Base-by-base conservation (phyloP, 1,140 invertebrate species). In the Popillia japonica region DNA sequence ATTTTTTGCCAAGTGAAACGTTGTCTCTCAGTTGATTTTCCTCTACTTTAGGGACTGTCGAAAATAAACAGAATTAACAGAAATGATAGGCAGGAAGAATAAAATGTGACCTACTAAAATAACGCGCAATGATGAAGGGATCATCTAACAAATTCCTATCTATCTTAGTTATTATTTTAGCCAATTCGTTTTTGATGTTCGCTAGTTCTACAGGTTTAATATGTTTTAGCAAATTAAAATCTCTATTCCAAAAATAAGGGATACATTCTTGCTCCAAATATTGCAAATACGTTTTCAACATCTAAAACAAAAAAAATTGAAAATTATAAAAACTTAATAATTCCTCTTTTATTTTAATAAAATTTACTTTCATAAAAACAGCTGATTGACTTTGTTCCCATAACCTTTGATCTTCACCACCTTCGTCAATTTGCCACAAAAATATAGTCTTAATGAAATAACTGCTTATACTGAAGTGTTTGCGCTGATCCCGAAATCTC, bases 381-480 rank as follows among this genome's bases (percentile, higher is more conserved):
- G n/a, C n/a, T 73, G 40, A 23, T 73, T 8, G 40, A 7, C 6
- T 73, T 40, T 17, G 0, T 8, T 6, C 40, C 72, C 72, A 73
- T 9, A 73, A 73, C 23, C 4, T n/a, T n/a, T n/a, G n/a, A n/a
- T n/a, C n/a, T 34, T 40, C 27, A 8, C 40, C 40, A 2, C 27
- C 10, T n/a, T 73, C 23, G 14, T 73, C n/a, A 9, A 73, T 20
- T 41, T 73, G 3, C 40, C 27, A 73, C 3, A 73, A 20, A 27
- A 73, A 73, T 3, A 73, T n/a, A 27, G 72, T 73, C 20, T 73
- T 73, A n/a, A 73, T 20, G 40, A 73, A 73, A 41, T 73, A 73
- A 40, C 72, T 73, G 20, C 34, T 40, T 3, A 73, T 73, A 20
- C n/a, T 40, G 3, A 40, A 11, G 14, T 73, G 72, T 7, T 41